phyloP scores from a whole-genome alignment of 2,797 vertebrate genomes.

The Paguma larvata region DNA sequence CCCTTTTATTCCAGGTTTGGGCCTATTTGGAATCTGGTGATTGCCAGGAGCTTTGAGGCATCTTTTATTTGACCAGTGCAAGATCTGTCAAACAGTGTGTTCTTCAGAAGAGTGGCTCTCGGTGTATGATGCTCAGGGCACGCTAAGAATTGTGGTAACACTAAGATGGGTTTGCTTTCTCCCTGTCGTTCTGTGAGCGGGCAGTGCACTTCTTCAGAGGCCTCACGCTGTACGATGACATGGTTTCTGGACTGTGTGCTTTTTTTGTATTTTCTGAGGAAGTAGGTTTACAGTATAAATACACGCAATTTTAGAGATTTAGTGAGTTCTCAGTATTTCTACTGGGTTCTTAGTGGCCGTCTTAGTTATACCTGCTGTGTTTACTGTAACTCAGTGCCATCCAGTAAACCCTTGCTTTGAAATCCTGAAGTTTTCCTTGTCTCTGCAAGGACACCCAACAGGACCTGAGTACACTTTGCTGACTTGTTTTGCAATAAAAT shows the following conservation, averaged over 20 bases:
- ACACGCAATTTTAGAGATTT: not conserved
- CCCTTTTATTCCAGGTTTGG: not conserved
- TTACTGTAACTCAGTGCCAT: not conserved
- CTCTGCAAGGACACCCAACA: not conserved
- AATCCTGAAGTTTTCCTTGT: constrained; percentile 33
- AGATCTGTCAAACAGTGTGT: not conserved
- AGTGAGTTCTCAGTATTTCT: not conserved
- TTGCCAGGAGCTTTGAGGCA: not conserved
- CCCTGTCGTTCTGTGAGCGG: not conserved
- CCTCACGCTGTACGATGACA: not conserved
- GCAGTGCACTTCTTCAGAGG: not conserved
- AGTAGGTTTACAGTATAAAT: not conserved
- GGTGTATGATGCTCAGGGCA: not conserved
- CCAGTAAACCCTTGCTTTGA: not conserved
- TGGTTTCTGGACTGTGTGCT: not conserved
- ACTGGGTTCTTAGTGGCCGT: not conserved
- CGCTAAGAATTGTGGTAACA: too few relatives aligned
- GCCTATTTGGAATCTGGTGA: not conserved
- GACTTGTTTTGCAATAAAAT: not conserved
- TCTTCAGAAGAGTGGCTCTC: not conserved
- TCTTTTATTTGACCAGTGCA: not conserved
- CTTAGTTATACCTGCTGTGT: not conserved
- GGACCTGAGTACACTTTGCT: not conserved
- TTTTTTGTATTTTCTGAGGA: not conserved
- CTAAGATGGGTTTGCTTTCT: not conserved